Percentiles rank a stretch among this genome's conserved stretches.
Conservation (phyloP, 2,113 vertebrate species). For the Cochlearius cochlearius region DNA sequence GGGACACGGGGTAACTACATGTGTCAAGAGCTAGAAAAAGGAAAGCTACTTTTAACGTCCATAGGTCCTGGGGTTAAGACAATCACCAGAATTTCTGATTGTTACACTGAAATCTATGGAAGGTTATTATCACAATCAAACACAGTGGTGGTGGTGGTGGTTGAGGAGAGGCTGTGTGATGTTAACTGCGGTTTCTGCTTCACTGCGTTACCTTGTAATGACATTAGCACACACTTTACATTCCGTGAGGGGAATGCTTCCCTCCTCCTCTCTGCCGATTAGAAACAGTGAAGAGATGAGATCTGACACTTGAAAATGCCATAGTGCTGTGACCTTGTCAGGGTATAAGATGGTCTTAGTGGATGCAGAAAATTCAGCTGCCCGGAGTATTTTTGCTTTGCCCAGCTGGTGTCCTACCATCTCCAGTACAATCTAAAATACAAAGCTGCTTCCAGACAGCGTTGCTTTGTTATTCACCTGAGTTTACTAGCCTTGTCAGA, state of each 20-base stretch:
- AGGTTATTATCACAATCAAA: not conserved
- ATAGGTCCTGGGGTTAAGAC: not conserved
- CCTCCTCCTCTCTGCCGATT: not conserved
- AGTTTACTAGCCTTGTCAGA: conserved; percentile 41
- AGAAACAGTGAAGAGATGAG: conserved; percentile 34
- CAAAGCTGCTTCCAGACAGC: conserved; percentile 50
- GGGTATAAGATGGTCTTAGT: not conserved
- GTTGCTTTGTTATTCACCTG: conserved; percentile 28
- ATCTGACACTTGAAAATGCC: conserved; percentile 17
- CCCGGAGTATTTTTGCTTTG: not conserved
- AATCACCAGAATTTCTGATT: not conserved
- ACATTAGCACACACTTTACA: not conserved
- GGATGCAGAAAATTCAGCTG: conserved; percentile 8
- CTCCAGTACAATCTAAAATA: not conserved
- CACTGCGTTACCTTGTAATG: not conserved
- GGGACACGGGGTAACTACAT: not conserved
- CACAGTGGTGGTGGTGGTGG: not conserved
- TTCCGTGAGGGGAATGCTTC: not conserved
- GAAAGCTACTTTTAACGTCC: not conserved
- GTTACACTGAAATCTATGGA: not conserved
- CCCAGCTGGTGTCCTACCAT: conserved; percentile 18
- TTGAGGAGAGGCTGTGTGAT: not conserved
- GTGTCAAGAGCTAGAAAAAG: not conserved
- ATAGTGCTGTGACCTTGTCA: not conserved
- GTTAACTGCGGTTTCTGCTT: not conserved